Evolutionary conservation across 1,140 invertebrate species (phyloP).

Genomic region (Cataglyphis hispanica): DNA sequence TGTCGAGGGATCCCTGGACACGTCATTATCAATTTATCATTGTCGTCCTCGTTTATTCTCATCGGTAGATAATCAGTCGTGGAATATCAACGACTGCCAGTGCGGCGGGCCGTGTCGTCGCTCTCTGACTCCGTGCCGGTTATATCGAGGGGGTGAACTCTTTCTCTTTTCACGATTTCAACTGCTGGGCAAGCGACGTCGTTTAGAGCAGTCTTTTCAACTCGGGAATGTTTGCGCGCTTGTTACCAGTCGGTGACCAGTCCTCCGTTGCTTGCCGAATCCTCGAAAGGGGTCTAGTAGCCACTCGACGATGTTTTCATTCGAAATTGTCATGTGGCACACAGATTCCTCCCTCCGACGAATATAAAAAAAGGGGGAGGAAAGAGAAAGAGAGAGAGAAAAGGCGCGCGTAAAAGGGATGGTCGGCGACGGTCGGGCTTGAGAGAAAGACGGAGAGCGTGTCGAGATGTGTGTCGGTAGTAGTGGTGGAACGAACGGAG

Average conservation of each 20-base stretch:
- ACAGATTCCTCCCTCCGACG: conserved; percentile 16
- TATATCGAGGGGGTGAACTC: conserved; percentile 7
- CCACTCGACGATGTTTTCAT: conserved; percentile 73
- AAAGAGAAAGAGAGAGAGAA: background rate
- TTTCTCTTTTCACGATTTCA: conserved; percentile 3
- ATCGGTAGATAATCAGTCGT: conserved; percentile 55
- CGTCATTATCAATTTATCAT: conserved; percentile 62
- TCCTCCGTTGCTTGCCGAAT: conserved; percentile 48
- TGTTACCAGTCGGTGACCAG: conserved; percentile 38
- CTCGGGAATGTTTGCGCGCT: conserved; percentile 49
- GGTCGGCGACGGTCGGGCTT: conserved; percentile 30
- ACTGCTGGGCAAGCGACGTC: conserved; percentile 35
- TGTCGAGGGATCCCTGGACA: conserved; percentile 33
- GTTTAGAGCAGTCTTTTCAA: conserved; percentile 58
- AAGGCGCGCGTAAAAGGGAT: conserved; percentile 6
- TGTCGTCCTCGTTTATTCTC: conserved; percentile 52
- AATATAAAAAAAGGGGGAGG: background rate
- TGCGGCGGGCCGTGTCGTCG: conserved; percentile 25
- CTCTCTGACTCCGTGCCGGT: conserved; percentile 1
- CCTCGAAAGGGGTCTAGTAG: conserved; percentile 50
- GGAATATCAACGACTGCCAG: conserved; percentile 37
- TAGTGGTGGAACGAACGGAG: conserved; percentile 15
- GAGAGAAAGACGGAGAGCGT: conserved; percentile 42
- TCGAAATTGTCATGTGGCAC: conserved; percentile 70
- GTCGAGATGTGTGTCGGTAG: conserved; percentile 34